phyloP scores from a whole-genome alignment of 1,140 invertebrate species.

The Rhizoglyphus robini region DNA sequence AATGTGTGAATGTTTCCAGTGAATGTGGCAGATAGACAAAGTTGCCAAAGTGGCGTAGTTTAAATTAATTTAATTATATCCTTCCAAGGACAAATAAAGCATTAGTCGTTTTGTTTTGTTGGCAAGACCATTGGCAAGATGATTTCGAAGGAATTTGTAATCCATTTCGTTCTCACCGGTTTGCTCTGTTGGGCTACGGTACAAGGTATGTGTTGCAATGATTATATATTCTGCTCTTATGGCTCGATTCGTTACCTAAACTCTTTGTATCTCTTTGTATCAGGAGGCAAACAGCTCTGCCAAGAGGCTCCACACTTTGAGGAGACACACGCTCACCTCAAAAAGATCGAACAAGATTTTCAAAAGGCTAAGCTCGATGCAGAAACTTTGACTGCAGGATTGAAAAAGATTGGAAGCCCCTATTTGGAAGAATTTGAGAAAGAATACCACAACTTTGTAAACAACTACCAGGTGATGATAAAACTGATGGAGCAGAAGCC shows the following conservation, averaged over 20 bases:
- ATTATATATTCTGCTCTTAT: too few relatives aligned
- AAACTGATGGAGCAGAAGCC: neutral
- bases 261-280: neutral
- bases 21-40: neutral
- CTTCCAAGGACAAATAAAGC: neutral
- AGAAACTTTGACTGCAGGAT: neutral
- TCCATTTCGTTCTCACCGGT: neutral
- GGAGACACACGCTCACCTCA: neutral
- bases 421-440: neutral
- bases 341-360: neutral
- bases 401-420: neutral
- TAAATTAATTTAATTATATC: neutral
- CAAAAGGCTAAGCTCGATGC: neutral
- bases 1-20: slow-evolving; percentile 59
- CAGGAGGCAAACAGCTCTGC: neutral
- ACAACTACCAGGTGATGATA: neutral
- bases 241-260: neutral
- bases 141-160: neutral
- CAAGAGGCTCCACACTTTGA: neutral
- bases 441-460: slow-evolving; percentile 2
- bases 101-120: too few relatives aligned
- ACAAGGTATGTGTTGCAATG: neutral
- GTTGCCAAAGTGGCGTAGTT: neutral
- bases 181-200: neutral
- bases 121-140: too few relatives aligned